Base-by-base conservation (phyloP, 2,113 vertebrate species). In the Lichenostomus cassidix region DNA sequence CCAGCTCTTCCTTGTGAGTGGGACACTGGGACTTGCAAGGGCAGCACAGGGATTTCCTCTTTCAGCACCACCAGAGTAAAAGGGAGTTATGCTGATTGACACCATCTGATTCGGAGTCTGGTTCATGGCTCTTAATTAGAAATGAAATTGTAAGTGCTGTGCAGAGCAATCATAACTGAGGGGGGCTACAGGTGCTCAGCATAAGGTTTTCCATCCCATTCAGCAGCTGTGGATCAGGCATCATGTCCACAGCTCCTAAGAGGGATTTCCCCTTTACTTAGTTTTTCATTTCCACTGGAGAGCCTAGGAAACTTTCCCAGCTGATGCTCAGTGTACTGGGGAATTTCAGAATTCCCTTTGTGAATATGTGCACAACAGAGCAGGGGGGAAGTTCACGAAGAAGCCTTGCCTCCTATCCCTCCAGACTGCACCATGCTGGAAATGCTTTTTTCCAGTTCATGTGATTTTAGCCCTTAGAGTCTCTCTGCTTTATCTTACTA, bases 71-170 rank as follows among this genome's bases (percentile, higher is more conserved):
- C n/a, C 52, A 31, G 69, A 33, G 31, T 16, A 27, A 49, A 75
- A 41, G 46, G 55, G 39, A 67, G 6, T 49, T 67, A 23, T 1
- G 15, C 42, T 63, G 64, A 33, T 74, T 58, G 8, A 9, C 4
- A 15, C 11, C 0, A 0, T 35, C 73, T 52, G 31, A 50, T 68
- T 78, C 2, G 5, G 59, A 74, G 42, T 58, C 50, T 41, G 58
- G 42, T 49, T 81, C 29, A 3, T 55, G 63, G 52, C 21, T 86
- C 15, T 89, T 58, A 44, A 49, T 55, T 63, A 63, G 73, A 59
- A 92, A 58, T 46, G 25, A 19, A 50, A 39, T 29, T 12, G 0
- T 37, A 28, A 49, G 42, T 23, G 68, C 59, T 83, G 7, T 44
- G 71, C 33, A 44, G 71, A 52, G 59, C 46, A 33, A 0, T 22